Base-by-base conservation (phyloP, 2,888 invertebrate species). In the Drosophila multiciliata region DNA sequence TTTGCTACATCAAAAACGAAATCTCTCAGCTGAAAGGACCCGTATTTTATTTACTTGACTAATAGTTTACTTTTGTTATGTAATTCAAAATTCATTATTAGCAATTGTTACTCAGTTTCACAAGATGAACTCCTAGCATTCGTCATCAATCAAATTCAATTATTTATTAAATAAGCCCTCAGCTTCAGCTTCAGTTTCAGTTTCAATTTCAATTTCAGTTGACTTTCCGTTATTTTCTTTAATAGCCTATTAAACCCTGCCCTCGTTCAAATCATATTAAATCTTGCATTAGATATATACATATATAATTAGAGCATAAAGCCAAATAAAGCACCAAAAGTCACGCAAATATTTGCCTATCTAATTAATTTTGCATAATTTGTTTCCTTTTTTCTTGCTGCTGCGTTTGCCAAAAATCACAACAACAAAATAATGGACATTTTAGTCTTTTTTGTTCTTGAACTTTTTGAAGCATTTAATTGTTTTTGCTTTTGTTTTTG, bases 331-430 rank as follows among this genome's bases (percentile, higher is more conserved):
- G 71, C 50, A 71, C 83, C 75, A 71, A 74, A 85, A 78, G 75
- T 63, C 89, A 89, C 85, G 86, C 85, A 78, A 87, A 87, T 85
- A 87, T 89, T 89, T 81, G 75, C 81, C 81, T 82, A 84, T 73
- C 72, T 87, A 87, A 84, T 89, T 80, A 87, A 74, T 80, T 78
- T 81, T 57, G 70, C 76, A 84, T 75, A 59, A 83, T 68, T 80
- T 69, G 20, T 23, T 17, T 35, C 48, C 23, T 7, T 7, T n/a
- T 12, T 32, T 38, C 32, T 55, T 32, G 20, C 7, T 11, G 12
- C 15, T 4, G 15, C 26, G 35, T 45, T 60, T 40, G 52, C 58
- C 48, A 70, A 62, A 75, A 61, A 73, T 29, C 35, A 54, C 20
- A 40, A n/a, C 7, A 15, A 23, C 3, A 45, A 15, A n/a, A 54